These are phyloP conservation scores for Temnothorax curvispinosus DNA, from an alignment of 1,140 invertebrate species.

Conservation along the genomic window DNA sequence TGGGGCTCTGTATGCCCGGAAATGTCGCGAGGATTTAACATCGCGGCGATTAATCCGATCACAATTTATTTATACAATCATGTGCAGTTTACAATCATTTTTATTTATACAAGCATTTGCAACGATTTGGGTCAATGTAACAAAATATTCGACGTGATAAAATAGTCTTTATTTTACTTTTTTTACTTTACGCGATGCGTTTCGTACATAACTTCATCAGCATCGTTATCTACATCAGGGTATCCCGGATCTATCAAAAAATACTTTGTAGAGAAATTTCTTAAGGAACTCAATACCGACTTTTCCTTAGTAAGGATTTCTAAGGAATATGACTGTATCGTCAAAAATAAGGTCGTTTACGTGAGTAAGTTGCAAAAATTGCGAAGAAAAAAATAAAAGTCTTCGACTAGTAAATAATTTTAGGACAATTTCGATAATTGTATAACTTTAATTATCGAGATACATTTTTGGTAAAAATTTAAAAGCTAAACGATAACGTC, in stretches of 20 bases:
- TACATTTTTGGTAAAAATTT: neutral
- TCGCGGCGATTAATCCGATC: neutral
- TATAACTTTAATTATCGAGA: neutral
- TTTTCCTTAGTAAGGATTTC: neutral
- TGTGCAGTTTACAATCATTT: neutral
- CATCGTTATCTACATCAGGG: slow-evolving; percentile 2
- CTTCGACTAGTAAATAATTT: neutral
- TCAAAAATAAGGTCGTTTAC: neutral
- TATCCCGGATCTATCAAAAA: neutral
- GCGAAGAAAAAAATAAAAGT: neutral
- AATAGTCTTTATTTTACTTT: neutral
- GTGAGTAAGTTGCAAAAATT: neutral
- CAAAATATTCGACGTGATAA: slow-evolving; percentile 4
- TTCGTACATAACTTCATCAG: neutral
- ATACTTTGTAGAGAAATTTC: neutral
- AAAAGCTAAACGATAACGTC: neutral
- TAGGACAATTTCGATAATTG: neutral
- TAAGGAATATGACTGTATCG: neutral
- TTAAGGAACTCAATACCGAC: neutral
- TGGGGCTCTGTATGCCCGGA: neutral
- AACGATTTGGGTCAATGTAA: slow-evolving; percentile 10
- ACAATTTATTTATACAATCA: slow-evolving; percentile 20
- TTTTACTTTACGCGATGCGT: neutral
- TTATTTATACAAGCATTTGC: neutral
- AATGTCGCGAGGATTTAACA: neutral